Evolutionary conservation across 2,888 invertebrate species (phyloP).

Genomic region (Melanophora roralis): DNA sequence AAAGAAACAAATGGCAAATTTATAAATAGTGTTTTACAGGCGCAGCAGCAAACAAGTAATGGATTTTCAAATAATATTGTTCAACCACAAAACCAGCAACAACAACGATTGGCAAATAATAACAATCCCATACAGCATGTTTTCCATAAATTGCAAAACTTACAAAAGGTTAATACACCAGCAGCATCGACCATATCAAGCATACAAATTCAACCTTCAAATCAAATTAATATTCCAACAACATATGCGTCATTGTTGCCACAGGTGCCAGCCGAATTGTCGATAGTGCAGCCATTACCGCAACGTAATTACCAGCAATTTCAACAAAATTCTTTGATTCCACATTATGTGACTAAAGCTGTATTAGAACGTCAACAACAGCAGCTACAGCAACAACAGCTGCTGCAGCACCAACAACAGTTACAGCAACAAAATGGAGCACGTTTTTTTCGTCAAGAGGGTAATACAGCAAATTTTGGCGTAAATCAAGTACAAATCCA

Average conservation of each 20-base stretch:
- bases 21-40: constrained; percentile 62
- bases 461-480: constrained; percentile 82
- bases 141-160: constrained; percentile 66
- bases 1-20: constrained; percentile 79
- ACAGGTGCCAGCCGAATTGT: constrained; percentile 62
- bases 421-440: constrained; percentile 72
- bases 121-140: constrained; percentile 71
- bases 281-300: constrained; percentile 67
- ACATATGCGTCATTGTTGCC: constrained; percentile 64
- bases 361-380: constrained; percentile 69
- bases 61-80: constrained; percentile 42
- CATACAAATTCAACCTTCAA: constrained; percentile 73
- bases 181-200: constrained; percentile 38
- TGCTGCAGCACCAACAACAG: constrained; percentile 67
- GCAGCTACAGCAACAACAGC: constrained; percentile 66
- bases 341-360: constrained; percentile 69
- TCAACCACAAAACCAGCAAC: constrained; percentile 61
- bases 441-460: constrained; percentile 80
- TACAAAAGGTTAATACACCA: constrained; percentile 58
- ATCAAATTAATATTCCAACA: constrained; percentile 73
- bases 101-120: constrained; percentile 63
- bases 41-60: constrained; percentile 21
- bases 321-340: constrained; percentile 67
- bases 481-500: constrained; percentile 77
- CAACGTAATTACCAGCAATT: constrained; percentile 68